A percentile compares a stretch with the other conserved stretches of the same genome.
These are phyloP conservation scores for Sitta europaea DNA, from an alignment of 2,113 vertebrate genomes.

Conservation along the genomic window DNA sequence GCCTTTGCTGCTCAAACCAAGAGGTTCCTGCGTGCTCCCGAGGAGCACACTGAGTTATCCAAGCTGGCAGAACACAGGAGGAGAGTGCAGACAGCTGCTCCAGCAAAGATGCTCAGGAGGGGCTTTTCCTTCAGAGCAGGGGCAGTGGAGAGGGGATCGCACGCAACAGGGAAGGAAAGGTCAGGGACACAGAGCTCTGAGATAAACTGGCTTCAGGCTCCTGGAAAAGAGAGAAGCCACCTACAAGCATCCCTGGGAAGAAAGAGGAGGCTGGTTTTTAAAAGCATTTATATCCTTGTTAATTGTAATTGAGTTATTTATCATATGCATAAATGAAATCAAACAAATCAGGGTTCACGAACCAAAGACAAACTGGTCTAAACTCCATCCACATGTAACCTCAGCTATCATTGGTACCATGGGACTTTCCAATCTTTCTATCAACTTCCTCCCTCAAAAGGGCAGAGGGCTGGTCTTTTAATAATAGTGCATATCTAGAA, in stretches of 20 bases:
- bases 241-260: background rate
- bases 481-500: background rate
- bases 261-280: background rate
- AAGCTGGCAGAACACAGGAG: background rate
- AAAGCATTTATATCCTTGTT: background rate
- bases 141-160: background rate
- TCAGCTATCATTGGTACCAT: background rate
- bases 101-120: background rate
- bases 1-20: background rate
- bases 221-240: background rate
- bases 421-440: background rate
- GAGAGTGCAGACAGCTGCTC: background rate
- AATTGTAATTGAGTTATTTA: background rate
- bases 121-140: background rate
- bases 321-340: background rate
- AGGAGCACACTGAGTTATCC: background rate
- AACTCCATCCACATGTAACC: background rate
- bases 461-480: background rate
- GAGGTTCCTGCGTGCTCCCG: fast-evolving
- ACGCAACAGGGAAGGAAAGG: background rate
- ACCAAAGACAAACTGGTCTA: background rate
- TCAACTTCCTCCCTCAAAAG: background rate
- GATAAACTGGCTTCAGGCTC: background rate
- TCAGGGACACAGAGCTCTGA: background rate
- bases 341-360: background rate